Evolutionary conservation across 2,113 vertebrate species (phyloP).

Genomic region (Cettia cetti): DNA sequence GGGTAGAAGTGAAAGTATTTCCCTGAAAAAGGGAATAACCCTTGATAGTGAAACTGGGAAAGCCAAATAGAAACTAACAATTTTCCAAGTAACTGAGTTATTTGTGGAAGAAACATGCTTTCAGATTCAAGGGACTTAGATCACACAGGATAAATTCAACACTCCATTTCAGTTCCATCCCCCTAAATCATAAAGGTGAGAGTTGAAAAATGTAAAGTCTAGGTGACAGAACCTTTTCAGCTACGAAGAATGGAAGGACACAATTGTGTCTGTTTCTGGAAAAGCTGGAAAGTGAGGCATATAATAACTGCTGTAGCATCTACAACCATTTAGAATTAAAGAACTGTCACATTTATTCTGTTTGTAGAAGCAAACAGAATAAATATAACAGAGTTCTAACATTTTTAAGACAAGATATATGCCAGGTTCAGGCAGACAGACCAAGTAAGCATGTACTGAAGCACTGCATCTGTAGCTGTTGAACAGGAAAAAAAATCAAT

Average conservation of each 20-base stretch:
- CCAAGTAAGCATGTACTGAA: neutral
- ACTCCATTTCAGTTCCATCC: no score
- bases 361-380: neutral
- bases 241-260: neutral
- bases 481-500: neutral
- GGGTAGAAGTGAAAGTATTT: neutral
- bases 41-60: neutral
- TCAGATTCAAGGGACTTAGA: neutral
- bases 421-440: neutral
- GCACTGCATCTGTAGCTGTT: neutral
- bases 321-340: neutral
- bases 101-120: neutral
- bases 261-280: neutral
- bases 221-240: neutral
- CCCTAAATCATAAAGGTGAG: neutral
- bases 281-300: neutral
- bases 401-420: neutral
- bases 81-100: neutral
- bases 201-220: neutral
- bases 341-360: neutral
- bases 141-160: neutral
- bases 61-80: neutral
- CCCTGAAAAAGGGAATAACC: neutral
- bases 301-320: neutral
- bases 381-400: neutral